These are phyloP conservation scores for Drosophila murphyi DNA, from an alignment of 1,140 invertebrate species.

Conservation along the genomic window DNA sequence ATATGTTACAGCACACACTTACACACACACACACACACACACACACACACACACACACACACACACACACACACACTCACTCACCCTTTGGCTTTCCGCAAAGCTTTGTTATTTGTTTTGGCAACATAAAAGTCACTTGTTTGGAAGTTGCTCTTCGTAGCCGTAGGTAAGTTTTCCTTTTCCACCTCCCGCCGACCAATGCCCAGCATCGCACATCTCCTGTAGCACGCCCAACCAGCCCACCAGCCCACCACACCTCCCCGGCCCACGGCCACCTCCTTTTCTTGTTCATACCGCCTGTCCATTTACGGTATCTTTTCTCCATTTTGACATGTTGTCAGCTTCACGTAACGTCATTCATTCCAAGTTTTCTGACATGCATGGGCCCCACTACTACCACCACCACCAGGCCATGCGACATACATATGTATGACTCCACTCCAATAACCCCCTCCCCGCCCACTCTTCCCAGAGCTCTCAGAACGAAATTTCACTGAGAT, in stretches of 20 bases:
- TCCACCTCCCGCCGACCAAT: not conserved
- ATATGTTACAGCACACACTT: too few species aligned
- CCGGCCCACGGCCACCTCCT: not conserved
- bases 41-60: slow-evolving; percentile 2
- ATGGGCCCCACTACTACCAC: slow-evolving; percentile 35
- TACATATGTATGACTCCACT: not conserved
- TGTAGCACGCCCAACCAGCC: too few species aligned
- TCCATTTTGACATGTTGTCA: slow-evolving; percentile 80
- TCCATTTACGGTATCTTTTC: slow-evolving; percentile 74
- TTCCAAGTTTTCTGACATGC: slow-evolving; percentile 76
- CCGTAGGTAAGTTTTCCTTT: slow-evolving; percentile 37
- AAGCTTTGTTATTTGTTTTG: slow-evolving; percentile 72
- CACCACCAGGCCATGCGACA: not conserved
- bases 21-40: slow-evolving; percentile 6
- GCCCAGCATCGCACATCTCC: too few species aligned
- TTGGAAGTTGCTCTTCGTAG: slow-evolving; percentile 56
- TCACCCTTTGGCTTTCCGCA: slow-evolving; percentile 15
- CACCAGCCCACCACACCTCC: too few species aligned
- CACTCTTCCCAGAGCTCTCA: not conserved
- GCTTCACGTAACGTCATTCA: slow-evolving; percentile 80
- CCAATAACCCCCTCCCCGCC: not conserved
- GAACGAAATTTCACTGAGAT: too few species aligned
- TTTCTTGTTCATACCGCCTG: slow-evolving; percentile 21
- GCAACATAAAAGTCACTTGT: slow-evolving; percentile 81
- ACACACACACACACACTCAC: not conserved